Percentiles rank a stretch among this genome's conserved stretches.
Conservation (phyloP, 1,140 invertebrate species). For the Nasonia giraulti region DNA sequence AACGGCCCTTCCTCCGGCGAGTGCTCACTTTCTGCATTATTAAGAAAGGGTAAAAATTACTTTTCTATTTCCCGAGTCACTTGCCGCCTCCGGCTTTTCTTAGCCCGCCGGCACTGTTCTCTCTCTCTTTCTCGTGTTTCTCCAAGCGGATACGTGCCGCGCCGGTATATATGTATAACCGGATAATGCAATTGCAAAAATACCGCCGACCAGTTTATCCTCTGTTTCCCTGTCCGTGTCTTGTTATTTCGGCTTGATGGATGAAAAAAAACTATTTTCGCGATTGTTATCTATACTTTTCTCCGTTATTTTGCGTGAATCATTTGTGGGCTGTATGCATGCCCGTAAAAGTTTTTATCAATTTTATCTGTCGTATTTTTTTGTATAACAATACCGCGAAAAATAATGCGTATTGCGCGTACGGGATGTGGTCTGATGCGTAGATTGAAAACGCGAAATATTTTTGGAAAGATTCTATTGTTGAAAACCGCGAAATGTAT, state of each 20-base stretch:
- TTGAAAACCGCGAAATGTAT: too few species aligned
- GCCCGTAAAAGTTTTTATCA: too few species aligned
- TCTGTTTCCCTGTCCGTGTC: background rate
- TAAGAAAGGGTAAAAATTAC: conserved; percentile 33
- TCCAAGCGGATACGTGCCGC: background rate
- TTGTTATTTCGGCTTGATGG: background rate
- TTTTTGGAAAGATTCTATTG: too few species aligned
- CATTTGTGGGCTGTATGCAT: too few species aligned
- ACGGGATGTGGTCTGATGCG: too few species aligned
- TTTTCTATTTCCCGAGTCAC: conserved; percentile 28
- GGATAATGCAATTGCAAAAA: conserved; percentile 16
- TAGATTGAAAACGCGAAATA: too few species aligned
- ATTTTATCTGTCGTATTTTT: too few species aligned
- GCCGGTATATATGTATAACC: background rate
- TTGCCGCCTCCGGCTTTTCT: background rate
- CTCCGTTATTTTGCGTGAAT: too few species aligned
- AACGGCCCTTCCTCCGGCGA: background rate
- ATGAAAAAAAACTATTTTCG: too few species aligned
- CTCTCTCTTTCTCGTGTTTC: background rate
- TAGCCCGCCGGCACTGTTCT: background rate
- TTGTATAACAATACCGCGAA: too few species aligned
- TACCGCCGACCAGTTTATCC: background rate
- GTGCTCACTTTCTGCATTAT: background rate
- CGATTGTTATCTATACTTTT: too few species aligned
- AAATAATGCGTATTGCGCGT: too few species aligned